Percentiles rank a stretch among this genome's conserved stretches.
phyloP scores from a whole-genome alignment of 2,888 invertebrate genomes.

The Microctonus aethiopoides region DNA sequence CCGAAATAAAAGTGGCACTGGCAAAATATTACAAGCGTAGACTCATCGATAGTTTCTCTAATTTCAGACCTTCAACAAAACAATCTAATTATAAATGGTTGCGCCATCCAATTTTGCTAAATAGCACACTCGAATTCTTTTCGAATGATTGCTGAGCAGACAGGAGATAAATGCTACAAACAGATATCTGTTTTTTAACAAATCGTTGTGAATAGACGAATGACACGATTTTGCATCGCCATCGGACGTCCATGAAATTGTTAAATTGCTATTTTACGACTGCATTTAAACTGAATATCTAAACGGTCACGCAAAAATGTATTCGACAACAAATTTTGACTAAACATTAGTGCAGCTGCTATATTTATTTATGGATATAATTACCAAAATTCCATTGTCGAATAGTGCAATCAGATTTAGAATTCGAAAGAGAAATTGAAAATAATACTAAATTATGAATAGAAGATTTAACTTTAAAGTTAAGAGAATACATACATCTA shows the following conservation, averaged over 20 bases:
- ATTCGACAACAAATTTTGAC: not conserved
- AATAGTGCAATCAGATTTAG: no score
- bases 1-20: not conserved
- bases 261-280: not conserved
- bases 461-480: no score
- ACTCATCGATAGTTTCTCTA: slow-evolving; percentile 11
- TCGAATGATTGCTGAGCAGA: not conserved
- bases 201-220: slow-evolving; percentile 1
- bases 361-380: no score
- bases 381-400: no score
- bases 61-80: slow-evolving; percentile 19
- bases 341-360: no score
- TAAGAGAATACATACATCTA: no score
- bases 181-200: slow-evolving; percentile 7
- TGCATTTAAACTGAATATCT: not conserved
- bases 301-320: not conserved
- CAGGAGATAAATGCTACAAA: no score
- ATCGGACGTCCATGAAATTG: slow-evolving; percentile 1
- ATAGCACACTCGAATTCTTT: not conserved
- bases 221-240: not conserved
- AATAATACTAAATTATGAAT: no score
- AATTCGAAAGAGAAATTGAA: no score
- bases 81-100: slow-evolving; percentile 3
- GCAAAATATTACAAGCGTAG: not conserved
- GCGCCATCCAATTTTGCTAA: slow-evolving; percentile 6